phyloP scores from a whole-genome alignment of 2,888 invertebrate genomes.

The Bruchidius siliquastri region DNA sequence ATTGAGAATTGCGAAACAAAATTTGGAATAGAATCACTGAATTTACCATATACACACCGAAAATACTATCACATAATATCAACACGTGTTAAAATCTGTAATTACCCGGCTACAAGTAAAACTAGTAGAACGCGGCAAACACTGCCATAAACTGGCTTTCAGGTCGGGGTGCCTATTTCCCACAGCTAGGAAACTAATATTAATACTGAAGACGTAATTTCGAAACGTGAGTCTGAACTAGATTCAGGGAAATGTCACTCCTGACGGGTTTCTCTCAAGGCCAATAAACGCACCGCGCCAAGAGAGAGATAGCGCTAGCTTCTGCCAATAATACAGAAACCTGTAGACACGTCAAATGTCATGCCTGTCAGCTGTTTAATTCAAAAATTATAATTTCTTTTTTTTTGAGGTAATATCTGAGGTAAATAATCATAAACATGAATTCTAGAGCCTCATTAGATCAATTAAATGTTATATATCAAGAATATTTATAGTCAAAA shows the following conservation, averaged over 20 bases:
- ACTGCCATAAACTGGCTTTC: not conserved
- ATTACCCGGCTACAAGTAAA: not conserved
- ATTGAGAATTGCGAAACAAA: no score
- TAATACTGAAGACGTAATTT: not conserved
- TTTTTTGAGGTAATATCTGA: not conserved
- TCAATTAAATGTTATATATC: not conserved
- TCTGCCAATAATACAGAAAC: not conserved
- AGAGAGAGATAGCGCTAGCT: not conserved
- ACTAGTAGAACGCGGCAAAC: not conserved
- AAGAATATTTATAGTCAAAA: no score
- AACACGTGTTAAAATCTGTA: not conserved
- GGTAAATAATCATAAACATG: not conserved
- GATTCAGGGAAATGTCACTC: not conserved
- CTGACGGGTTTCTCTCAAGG: not conserved
- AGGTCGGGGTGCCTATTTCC: not conserved
- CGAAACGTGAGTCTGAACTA: not conserved
- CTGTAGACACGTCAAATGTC: not conserved
- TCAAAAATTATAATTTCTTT: not conserved
- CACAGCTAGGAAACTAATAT: not conserved
- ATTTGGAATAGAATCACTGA: no score
- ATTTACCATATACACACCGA: not conserved
- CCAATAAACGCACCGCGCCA: not conserved
- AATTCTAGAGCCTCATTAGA: not conserved
- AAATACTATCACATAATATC: not conserved
- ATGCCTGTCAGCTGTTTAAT: not conserved